Percentiles rank a stretch among this genome's conserved stretches.
phyloP scores from a whole-genome alignment of 2,797 vertebrate genomes.

The Cirrhinus mrigala region DNA sequence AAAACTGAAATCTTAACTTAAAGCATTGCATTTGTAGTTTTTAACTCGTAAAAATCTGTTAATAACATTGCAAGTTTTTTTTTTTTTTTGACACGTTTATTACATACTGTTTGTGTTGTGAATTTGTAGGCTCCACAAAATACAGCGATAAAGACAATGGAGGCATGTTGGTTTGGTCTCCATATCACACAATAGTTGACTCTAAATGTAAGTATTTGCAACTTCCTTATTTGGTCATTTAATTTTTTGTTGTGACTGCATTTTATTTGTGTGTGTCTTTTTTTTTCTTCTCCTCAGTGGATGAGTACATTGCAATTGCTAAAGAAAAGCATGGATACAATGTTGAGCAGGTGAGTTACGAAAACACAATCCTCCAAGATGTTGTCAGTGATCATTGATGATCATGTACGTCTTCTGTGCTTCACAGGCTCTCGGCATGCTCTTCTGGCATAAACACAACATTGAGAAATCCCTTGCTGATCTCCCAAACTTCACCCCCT shows the following conservation, averaged over 20 bases:
- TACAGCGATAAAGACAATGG: constrained; percentile 94
- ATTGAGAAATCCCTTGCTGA: constrained; percentile 97
- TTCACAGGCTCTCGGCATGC: constrained; percentile 93
- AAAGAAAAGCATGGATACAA: constrained; percentile 99
- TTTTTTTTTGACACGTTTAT: no score
- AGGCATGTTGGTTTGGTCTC: constrained; percentile 98
- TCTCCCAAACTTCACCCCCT: constrained; percentile 97
- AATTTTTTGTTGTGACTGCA: not conserved
- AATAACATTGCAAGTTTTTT: no score
- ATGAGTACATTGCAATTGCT: constrained; percentile 96
- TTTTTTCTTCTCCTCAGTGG: constrained; percentile 82
- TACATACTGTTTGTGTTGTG: not conserved
- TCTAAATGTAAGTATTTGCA: constrained; percentile 87
- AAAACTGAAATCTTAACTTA: no score
- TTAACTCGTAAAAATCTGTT: no score
- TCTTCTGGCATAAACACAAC: constrained; percentile 99
- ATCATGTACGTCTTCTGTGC: constrained; percentile 11
- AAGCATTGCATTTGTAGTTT: no score
- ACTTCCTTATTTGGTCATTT: constrained; percentile 56
- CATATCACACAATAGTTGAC: constrained; percentile 90
- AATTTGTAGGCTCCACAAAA: constrained; percentile 85
- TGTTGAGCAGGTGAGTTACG: constrained; percentile 90
- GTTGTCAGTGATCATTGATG: not conserved
- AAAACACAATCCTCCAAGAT: not conserved
- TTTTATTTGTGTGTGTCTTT: not conserved